Base-by-base conservation (phyloP, 2,888 invertebrate genomes). In the Saturnia pavonia region DNA sequence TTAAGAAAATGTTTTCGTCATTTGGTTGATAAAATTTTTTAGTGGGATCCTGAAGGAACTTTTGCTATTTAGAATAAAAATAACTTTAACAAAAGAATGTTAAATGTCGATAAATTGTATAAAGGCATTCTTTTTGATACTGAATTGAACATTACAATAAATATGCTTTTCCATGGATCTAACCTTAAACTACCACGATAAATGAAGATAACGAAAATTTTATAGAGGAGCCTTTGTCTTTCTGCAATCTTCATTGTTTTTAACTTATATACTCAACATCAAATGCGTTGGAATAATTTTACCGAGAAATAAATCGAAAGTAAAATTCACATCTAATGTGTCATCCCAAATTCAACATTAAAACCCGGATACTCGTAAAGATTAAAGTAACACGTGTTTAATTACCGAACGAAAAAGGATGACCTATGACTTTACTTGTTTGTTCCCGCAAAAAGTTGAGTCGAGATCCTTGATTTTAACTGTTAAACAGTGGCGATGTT, bases 401-500 rank as follows among this genome's bases (percentile, higher is more conserved):
- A 83, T 83, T 82, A 78, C 76, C 72, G 73, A 71, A 68, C 57
- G 72, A 71, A 72, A 76, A 76, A 78, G 78, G 76, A 82, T 86
- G 85, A 87, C 86, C 88, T 82, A 82, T 82, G 82, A 80, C 81
- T 84, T 79, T 74, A 76, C 75, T 73, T 85, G 82, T 85, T 87
- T 84, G 85, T 85, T 80, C 79, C 78, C 76, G 76, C 76, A 80
- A 78, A 79, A 88, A 89, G 86, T 91, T 89, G 77, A 78, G 77
- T 76, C 57, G 76, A 83, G 86, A 86, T 91, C 87, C 90, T 91
- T 90, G 91, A 91, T 91, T 91, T 88, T 89, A 88, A 91, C 91
- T 90, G 90, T 91, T 88, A 91, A 91, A 91, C 90, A 91, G 88
- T 85, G 85, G 84, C 85, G 78, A 84, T 91, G 91, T 92, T 91